Evolutionary conservation across 2,113 vertebrate genomes (phyloP), one percentile per base, ranked within the genome.

Genomic region (Paraplagusia blochii): DNA sequence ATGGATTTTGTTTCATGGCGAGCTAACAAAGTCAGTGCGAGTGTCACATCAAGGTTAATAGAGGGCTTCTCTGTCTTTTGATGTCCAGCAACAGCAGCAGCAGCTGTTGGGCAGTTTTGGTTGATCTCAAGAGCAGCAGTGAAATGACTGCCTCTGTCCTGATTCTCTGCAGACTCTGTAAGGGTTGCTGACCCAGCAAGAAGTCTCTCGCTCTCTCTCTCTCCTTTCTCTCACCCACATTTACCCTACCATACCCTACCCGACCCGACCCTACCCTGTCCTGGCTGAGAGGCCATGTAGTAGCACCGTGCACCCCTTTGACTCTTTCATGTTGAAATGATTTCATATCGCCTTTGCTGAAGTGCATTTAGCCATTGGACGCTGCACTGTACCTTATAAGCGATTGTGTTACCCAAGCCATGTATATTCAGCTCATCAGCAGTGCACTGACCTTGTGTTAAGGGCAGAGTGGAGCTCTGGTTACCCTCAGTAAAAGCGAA

Each of bases 101-200:
- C 66, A 74, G 50, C 77, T 74, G 58, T 76, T 76, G 75, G 62
- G 42, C 55, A 66, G 62, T 75, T 78, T 77, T 72, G 60, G 50
- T 69, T 48, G 66, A 58, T 72, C 55, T 79, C 49, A 55, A 75
- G 68, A 85, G 71, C 69, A 76, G 60, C 70, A 68, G 61, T 65
- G 61, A 80, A 84, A 86, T 77, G 60, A 75, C 64, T 74, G 74
- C 73, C 83, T 74, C 69, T 59, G 48, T 60, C 66, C 61, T 74
- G 81, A 81, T 78, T 62, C 59, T 70, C 59, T 61, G 53, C 68
- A 74, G 65, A 48, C 70, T 29, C 22, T 64, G 55, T 12, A 4
- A 69, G 67, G 49, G 67, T 29, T 83, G 86, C 88, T 89, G 87
- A 89, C 74, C 71, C 56, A 83, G 84, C 74, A 49, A 82, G 67